Conservation (phyloP, 2,888 invertebrate genomes). For the Synergus laeviventris region DNA sequence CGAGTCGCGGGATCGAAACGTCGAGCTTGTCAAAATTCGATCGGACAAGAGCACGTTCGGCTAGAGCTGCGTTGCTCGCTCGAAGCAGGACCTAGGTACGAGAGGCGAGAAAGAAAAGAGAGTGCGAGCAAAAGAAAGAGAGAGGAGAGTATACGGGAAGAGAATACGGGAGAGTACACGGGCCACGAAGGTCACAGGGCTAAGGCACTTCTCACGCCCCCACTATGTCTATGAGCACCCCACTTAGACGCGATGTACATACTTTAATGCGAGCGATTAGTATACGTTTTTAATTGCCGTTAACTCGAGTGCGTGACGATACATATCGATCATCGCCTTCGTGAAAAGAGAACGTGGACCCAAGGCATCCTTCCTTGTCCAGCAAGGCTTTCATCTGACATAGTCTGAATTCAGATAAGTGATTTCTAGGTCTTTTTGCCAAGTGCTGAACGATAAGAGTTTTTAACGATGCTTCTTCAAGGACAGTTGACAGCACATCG, state of each 20-base stretch:
- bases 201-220: conserved; percentile 76
- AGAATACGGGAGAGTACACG: conserved; percentile 64
- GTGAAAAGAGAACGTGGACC: conserved; percentile 34
- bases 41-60: conserved; percentile 66
- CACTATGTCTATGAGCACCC: conserved; percentile 71
- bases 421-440: background rate
- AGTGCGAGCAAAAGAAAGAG: conserved; percentile 31
- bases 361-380: conserved; percentile 10
- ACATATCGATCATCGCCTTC: conserved; percentile 68
- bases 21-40: conserved; percentile 74
- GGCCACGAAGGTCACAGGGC: conserved; percentile 74
- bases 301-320: conserved; percentile 70
- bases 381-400: conserved; percentile 5
- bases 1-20: conserved; percentile 67
- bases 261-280: conserved; percentile 73
- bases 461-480: conserved; percentile 5
- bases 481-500: conserved; percentile 4
- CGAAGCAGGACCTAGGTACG: conserved; percentile 31
- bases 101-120: conserved; percentile 26
- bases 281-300: conserved; percentile 74
- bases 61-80: conserved; percentile 54
- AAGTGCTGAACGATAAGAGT: background rate
- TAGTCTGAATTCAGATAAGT: background rate
- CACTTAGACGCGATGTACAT: conserved; percentile 72
- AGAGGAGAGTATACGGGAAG: conserved; percentile 52